A percentile compares a stretch with the other conserved stretches of the same genome.
Evolutionary conservation across 2,113 vertebrate genomes (phyloP).

Genomic region (Datnioides undecimradiatus): DNA sequence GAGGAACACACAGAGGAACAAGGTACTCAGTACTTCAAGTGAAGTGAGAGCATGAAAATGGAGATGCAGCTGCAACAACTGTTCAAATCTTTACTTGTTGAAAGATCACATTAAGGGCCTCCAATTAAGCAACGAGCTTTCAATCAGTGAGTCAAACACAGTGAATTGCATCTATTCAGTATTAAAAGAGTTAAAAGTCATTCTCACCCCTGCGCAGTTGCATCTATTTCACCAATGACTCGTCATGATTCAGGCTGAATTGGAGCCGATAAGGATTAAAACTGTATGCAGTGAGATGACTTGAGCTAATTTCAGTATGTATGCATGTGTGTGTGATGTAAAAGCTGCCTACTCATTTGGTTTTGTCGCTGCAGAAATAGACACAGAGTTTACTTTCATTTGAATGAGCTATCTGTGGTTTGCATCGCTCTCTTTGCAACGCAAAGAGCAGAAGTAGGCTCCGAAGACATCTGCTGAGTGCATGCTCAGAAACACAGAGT

Average conservation of each 20-base stretch:
- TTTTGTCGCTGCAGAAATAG: slow-evolving; percentile 48
- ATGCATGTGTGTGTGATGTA: slow-evolving; percentile 25
- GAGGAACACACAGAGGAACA: slow-evolving; percentile 23
- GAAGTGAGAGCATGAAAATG: slow-evolving; percentile 29
- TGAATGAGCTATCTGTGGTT: slow-evolving; percentile 62
- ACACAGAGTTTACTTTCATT: slow-evolving; percentile 58
- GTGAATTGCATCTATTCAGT: not conserved
- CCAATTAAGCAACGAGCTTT: not conserved
- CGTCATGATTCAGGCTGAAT: not conserved
- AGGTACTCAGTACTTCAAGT: slow-evolving; percentile 3
- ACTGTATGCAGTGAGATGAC: slow-evolving; percentile 14
- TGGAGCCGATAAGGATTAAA: not conserved
- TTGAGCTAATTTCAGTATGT: slow-evolving; percentile 30
- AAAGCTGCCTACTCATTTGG: slow-evolving; percentile 62
- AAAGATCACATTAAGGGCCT: not conserved
- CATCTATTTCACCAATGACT: not conserved
- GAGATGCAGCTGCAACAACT: not conserved
- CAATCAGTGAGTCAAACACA: not conserved
- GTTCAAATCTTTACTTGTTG: not conserved
- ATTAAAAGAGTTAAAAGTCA: not conserved
- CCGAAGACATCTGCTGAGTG: slow-evolving; percentile 4
- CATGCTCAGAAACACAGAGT: slow-evolving; percentile 18
- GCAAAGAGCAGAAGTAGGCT: slow-evolving; percentile 23
- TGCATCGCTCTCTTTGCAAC: slow-evolving; percentile 51
- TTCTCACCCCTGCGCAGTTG: not conserved